Conservation (phyloP, 2,113 vertebrate species). For the Phodopus roborovskii region DNA sequence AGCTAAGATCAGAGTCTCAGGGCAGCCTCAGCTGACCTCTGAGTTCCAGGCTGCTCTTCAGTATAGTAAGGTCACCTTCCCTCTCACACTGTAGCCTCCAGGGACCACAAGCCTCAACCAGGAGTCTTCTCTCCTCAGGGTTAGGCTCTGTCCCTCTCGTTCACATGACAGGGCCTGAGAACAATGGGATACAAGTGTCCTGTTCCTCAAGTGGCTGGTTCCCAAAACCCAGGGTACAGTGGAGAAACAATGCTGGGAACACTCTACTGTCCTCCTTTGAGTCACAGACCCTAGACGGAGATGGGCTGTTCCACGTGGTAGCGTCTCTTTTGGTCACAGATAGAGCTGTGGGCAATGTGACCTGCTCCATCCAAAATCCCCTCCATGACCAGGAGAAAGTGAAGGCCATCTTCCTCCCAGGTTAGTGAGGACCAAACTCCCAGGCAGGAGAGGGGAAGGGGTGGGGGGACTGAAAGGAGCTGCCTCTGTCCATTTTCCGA, state of each 20-base stretch:
- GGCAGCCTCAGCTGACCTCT: background rate
- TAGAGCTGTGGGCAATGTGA: slow-evolving; percentile 27
- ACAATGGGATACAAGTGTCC: background rate
- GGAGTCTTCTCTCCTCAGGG: slow-evolving; percentile 30
- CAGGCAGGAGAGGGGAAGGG: no score
- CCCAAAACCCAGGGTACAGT: slow-evolving; percentile 58
- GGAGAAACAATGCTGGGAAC: background rate
- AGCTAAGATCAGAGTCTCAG: background rate
- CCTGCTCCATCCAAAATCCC: slow-evolving; percentile 68
- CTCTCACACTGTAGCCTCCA: background rate
- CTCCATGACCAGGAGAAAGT: slow-evolving; percentile 21
- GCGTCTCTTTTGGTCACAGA: slow-evolving; percentile 60
- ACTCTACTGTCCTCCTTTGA: background rate
- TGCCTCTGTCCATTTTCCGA: background rate
- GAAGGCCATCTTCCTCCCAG: slow-evolving; percentile 54
- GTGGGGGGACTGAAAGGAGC: background rate
- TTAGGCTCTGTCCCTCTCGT: slow-evolving; percentile 63
- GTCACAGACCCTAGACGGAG: slow-evolving; percentile 20
- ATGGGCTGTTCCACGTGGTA: slow-evolving; percentile 54
- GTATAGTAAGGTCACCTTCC: background rate
- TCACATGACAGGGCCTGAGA: slow-evolving; percentile 34
- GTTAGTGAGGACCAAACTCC: slow-evolving; percentile 6
- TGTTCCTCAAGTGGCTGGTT: slow-evolving; percentile 73
- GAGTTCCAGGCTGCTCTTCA: background rate
- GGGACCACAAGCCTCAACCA: background rate